Evolutionary conservation across 2,113 vertebrate genomes (phyloP), one percentile per base, ranked within the genome.

Genomic region (Gyps fulvus): DNA sequence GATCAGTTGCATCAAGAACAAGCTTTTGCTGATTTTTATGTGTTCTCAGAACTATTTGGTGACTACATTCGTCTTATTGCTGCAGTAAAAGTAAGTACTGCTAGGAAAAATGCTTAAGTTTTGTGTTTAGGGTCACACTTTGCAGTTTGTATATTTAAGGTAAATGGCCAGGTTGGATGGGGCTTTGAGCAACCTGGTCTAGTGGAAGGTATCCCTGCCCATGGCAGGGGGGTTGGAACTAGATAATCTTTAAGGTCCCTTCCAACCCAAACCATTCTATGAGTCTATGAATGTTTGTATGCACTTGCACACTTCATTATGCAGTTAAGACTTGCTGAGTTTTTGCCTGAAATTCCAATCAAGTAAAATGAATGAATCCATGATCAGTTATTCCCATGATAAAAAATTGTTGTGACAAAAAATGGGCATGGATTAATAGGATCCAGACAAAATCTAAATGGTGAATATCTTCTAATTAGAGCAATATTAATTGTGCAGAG

Each of bases 1-100:
- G 99, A 99, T 97, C 98, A 98, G 96, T 98, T 99, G 89, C 99
- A 99, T 97, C 99, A 99, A 98, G 99, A 99, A 67, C 99, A 99
- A 98, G 98, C 99, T 91, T 98, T 98, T 96, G 98, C 98, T 13
- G 99, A 99, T 98, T 99, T 99, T 95, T 99, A 99, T 95, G 95
- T 99, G 81, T 99, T 99, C 97, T 98, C 99, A 7, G 99, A 99
- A 97, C 96, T 99, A 34, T 98, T 99, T 91, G 99, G 99, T 18
- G 99, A 99, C 97, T 99, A 99, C 69, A 99, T 99, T 87, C 98
- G 99, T 74, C 99, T 99, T 78, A 98, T 99, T 97, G 98, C 98
- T n/a, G 98, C 99, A 49, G 99, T 99, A 63, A 99, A 99, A 98
- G 99, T 99, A 97, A 96, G 95, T 73, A 34, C 40, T 36, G 9